phyloP scores from a whole-genome alignment of 53 echinoderm and acorn worm species.

The Astropecten irregularis region DNA sequence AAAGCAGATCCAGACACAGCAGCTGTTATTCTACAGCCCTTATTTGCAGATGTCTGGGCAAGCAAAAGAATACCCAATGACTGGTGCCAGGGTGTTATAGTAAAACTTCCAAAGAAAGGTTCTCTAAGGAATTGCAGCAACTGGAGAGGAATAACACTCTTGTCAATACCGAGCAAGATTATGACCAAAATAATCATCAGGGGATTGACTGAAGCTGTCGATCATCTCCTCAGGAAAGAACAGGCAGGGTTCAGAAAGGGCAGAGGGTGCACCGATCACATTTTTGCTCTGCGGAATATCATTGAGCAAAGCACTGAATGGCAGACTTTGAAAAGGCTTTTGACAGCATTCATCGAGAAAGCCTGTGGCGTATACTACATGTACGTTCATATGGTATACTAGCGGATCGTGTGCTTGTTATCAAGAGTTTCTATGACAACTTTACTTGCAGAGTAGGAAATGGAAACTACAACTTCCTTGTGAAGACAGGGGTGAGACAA shows the following conservation, averaged over 20 bases:
- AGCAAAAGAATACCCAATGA: conserved; percentile 21
- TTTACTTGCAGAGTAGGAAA: conserved; percentile 28
- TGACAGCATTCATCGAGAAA: conserved; percentile 49
- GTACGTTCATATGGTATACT: conserved; percentile 41
- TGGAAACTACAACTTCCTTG: not conserved
- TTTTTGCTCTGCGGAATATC: not conserved
- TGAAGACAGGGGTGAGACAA: conserved; percentile 43
- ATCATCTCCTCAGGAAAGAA: conserved; percentile 34
- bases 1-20: conserved; percentile 49
- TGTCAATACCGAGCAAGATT: conserved; percentile 29
- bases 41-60: conserved; percentile 28
- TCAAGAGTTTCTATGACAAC: conserved; percentile 11
- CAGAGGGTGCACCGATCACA: conserved; percentile 28
- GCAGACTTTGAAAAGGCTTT: conserved; percentile 43
- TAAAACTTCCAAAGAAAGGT: conserved; percentile 24
- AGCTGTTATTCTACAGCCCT: not conserved
- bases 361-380: conserved; percentile 45
- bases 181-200: not conserved
- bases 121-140: conserved; percentile 26
- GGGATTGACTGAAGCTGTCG: not conserved
- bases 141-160: conserved; percentile 49
- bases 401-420: not conserved
- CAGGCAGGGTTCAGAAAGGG: conserved; percentile 5
- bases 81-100: conserved; percentile 21
- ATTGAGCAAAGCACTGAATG: too few relatives aligned